A percentile compares a stretch with the other conserved stretches of the same genome.
phyloP scores from a whole-genome alignment of 1,140 invertebrate genomes.

The Lasioglossum baleicum region DNA sequence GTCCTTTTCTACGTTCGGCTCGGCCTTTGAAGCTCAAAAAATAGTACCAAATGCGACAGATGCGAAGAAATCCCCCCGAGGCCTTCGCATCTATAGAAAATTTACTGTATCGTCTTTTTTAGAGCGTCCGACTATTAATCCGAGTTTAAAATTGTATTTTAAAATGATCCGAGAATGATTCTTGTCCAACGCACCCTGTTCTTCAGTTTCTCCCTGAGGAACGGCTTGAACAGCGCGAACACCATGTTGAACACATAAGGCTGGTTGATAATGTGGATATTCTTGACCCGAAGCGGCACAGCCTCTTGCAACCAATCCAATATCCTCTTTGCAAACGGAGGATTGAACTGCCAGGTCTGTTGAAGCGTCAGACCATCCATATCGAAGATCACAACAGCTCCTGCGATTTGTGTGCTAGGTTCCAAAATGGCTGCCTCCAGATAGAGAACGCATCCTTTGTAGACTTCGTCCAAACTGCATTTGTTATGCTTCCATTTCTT shows the following conservation, averaged over 20 bases:
- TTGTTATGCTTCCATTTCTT: conserved; percentile 93
- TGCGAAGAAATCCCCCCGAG: too few species aligned
- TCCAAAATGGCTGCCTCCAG: conserved; percentile 90
- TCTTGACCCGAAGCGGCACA: conserved; percentile 90
- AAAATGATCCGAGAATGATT: too few species aligned
- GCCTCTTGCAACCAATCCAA: conserved; percentile 91
- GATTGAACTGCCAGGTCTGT: conserved; percentile 91
- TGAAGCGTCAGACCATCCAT: conserved; percentile 90
- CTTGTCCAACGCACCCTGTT: conserved; percentile 78
- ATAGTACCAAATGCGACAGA: too few species aligned
- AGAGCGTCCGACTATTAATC: too few species aligned
- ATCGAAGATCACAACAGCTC: conserved; percentile 88
- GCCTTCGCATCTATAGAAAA: too few species aligned
- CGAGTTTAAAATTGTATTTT: too few species aligned
- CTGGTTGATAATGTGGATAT: conserved; percentile 92
- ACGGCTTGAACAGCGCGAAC: conserved; percentile 92
- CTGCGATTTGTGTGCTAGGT: conserved; percentile 87
- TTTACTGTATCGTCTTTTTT: too few species aligned
- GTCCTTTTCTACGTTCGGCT: too few species aligned
- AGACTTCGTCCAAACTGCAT: conserved; percentile 88
- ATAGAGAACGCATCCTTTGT: conserved; percentile 89
- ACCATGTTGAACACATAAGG: conserved; percentile 93
- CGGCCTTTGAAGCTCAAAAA: too few species aligned
- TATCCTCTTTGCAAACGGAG: conserved; percentile 89
- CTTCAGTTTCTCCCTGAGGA: conserved; percentile 88